Evolutionary conservation across 1,140 invertebrate genomes (phyloP), one percentile per base, ranked within the genome.

Genomic region (Eupeodes corollae): DNA sequence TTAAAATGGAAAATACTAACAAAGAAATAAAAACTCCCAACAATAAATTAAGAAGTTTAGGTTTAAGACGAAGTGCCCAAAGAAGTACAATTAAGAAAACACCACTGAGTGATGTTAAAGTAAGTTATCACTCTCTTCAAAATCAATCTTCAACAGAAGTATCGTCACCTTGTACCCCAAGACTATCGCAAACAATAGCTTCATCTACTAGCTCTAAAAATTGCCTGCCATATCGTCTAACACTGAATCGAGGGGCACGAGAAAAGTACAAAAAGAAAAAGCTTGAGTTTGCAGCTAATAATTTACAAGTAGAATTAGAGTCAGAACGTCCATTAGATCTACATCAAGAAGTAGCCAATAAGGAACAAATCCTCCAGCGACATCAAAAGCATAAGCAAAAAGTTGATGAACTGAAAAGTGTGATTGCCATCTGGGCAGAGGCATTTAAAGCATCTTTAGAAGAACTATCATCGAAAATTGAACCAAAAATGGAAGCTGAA

Each of bases 381-480:
- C 47, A 33, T 13, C 31, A 44, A 42, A 19, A n/a, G 12, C 19
- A 38, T 21, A 26, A 0, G 11, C 33, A 30, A 31, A 49, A 52
- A 48, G 56, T 58, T 1, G 2, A 46, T 0, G 57, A 61, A 12
- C 42, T 65, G 0, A 48, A 56, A 11, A 33, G 45, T 1, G 58
- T 57, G 6, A 57, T 65, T 32, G 50, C 54, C 21, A 46, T 43
- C 2, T 65, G 62, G 62, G 50, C 43, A 14, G 47, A 26, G 30
- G 59, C 48, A 1, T 64, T 65, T 32, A 42, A 34, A 6, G 44
- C 47, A 2, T 52, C 60, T 2, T 12, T 63, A 8, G 44, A 55
- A 14, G 62, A 62, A 31, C 48, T 65, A 6, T 58, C 57, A 12
- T 19, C 46, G 6, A 42, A 56, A 41, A 33, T 46, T 1, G 32